Conservation (phyloP, 2,113 vertebrate genomes). For the Eptesicus fuscus region DNA sequence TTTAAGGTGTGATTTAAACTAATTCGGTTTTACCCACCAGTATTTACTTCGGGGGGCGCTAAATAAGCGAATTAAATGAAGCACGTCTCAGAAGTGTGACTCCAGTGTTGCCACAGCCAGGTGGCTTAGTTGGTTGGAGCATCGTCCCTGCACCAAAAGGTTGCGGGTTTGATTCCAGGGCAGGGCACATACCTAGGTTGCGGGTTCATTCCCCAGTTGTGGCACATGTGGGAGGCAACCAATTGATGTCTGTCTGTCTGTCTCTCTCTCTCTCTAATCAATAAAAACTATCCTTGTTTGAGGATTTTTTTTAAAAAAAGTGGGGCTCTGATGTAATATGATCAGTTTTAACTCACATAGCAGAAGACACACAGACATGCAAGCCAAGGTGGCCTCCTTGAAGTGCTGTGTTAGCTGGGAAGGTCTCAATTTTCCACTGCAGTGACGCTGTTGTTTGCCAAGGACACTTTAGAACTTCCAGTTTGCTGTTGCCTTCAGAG, state of each 20-base stretch:
- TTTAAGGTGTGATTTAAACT: background rate
- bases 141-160: too few species aligned
- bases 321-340: background rate
- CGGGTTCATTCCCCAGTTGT: too few species aligned
- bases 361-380: background rate
- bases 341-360: background rate
- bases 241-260: too few species aligned
- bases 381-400: background rate
- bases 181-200: too few species aligned
- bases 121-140: too few species aligned
- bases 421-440: background rate
- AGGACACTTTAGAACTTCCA: background rate
- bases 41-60: background rate
- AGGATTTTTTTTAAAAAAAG: background rate
- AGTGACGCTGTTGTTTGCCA: background rate
- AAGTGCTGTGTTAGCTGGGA: background rate
- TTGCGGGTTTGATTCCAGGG: too few species aligned
- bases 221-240: too few species aligned
- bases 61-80: background rate
- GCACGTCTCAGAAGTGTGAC: background rate
- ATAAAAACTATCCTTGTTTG: too few species aligned
- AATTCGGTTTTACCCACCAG: background rate
- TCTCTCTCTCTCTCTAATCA: too few species aligned
- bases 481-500: background rate
- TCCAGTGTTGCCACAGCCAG: background rate